Conservation (phyloP, 2,888 invertebrate genomes). For the Eudasyphora cyanicolor region DNA sequence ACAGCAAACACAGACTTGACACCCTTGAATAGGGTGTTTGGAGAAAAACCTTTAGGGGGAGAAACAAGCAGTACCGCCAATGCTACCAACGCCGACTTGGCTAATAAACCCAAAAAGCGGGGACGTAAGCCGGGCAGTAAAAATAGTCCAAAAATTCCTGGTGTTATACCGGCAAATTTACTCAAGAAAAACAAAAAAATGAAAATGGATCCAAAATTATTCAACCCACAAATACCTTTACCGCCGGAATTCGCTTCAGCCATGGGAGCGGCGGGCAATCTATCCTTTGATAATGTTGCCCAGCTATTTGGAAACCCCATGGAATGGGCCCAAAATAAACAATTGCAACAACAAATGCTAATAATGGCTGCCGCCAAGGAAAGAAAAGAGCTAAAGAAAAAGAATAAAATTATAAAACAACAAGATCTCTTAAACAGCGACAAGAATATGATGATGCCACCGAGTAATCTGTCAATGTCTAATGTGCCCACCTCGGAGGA, state of each 20-base stretch:
- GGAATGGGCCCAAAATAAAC: constrained; percentile 59
- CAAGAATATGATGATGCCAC: constrained; percentile 44
- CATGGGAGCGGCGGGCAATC: constrained; percentile 30
- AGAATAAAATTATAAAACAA: constrained; percentile 65
- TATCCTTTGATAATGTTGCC: constrained; percentile 53
- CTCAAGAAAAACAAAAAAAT: constrained; percentile 68
- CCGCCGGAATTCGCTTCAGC: constrained; percentile 51
- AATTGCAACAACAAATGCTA: constrained; percentile 62
- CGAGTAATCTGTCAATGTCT: constrained; percentile 4
- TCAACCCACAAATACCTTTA: constrained; percentile 49
- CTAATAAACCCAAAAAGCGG: constrained; percentile 74
- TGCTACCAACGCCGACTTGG: constrained; percentile 48
- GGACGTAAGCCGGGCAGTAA: constrained; percentile 77
- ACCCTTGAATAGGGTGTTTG: constrained; percentile 61
- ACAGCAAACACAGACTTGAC: constrained; percentile 54
- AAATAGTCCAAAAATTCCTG: constrained; percentile 69
- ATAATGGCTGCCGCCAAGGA: constrained; percentile 67
- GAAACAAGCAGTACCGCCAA: too few relatives aligned
- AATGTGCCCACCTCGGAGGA: constrained; percentile 69
- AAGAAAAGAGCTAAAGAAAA: constrained; percentile 73
- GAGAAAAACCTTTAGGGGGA: constrained; percentile 42
- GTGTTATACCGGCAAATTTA: constrained; percentile 9
- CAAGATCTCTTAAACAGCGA: constrained; percentile 41
- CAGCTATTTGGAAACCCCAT: constrained; percentile 55
- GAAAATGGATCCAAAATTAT: constrained; percentile 56